These are phyloP conservation scores for Tupaia tana DNA, from an alignment of 2,113 vertebrate species.

Conservation along the genomic window DNA sequence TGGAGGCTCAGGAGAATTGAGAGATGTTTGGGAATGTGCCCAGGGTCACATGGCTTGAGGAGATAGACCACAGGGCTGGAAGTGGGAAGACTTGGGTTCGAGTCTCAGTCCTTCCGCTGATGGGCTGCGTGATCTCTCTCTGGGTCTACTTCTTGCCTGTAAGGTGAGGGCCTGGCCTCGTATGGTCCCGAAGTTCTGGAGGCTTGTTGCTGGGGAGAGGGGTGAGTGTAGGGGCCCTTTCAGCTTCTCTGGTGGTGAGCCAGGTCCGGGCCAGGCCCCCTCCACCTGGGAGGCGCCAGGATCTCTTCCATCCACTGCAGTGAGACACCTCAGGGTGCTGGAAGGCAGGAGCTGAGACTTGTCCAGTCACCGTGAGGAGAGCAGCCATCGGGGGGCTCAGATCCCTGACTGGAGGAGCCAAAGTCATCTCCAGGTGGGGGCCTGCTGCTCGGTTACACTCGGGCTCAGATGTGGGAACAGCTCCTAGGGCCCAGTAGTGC, in stretches of 20 bases:
- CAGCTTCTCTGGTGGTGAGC: background rate
- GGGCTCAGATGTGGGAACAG: background rate
- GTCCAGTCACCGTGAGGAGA: background rate
- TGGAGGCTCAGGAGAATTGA: background rate
- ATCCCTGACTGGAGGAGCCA: background rate
- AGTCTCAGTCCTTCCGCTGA: background rate
- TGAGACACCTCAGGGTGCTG: background rate
- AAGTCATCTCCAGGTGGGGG: background rate
- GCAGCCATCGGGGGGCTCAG: background rate
- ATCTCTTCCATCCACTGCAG: too few species aligned
- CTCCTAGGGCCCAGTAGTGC: rapidly evolving
- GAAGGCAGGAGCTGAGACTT: background rate
- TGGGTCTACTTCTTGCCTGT: background rate
- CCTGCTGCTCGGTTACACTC: background rate
- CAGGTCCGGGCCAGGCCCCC: too few species aligned
- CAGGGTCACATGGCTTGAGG: background rate
- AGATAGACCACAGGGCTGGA: background rate
- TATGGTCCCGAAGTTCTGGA: background rate
- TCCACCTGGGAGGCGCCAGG: background rate
- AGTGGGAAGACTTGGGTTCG: background rate
- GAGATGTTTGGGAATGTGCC: background rate
- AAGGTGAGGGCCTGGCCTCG: background rate
- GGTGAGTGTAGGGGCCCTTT: background rate
- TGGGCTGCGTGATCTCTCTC: rapidly evolving
- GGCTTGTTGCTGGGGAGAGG: background rate